Conservation (phyloP, 2,797 vertebrate genomes). For the Thunnus albacares region DNA sequence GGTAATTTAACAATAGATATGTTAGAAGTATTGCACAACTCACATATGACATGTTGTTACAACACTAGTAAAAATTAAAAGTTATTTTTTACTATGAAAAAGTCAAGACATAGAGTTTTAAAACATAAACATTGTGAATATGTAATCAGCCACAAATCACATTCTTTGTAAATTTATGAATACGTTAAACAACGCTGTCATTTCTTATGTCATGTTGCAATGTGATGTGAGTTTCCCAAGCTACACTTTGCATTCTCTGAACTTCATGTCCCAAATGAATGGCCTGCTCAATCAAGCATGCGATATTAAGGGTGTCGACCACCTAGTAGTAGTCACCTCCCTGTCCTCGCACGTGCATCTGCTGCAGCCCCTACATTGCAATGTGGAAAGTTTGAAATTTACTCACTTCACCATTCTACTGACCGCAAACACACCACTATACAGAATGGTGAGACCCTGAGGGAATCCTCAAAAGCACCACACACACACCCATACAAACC, state of each 20-base stretch:
- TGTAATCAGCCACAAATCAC: too few species aligned
- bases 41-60: too few species aligned
- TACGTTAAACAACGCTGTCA: neutral
- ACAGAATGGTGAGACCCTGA: conserved; percentile 2
- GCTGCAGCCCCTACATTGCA: neutral
- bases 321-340: neutral
- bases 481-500: neutral
- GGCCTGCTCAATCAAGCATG: conserved; percentile 53
- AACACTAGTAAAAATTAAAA: neutral
- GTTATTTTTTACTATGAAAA: too few species aligned
- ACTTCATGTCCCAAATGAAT: conserved; percentile 50
- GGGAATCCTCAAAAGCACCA: conserved; percentile 49
- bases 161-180: neutral
- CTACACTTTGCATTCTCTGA: conserved; percentile 43
- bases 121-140: too few species aligned
- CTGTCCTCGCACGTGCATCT: conserved; percentile 7
- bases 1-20: too few species aligned
- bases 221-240: neutral
- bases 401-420: conserved; percentile 50
- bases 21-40: too few species aligned
- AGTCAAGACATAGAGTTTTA: too few species aligned
- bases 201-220: neutral
- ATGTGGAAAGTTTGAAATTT: conserved; percentile 60
- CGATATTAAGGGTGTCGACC: conserved; percentile 49
- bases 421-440: conserved; percentile 52